A percentile compares a stretch with the other conserved stretches of the same genome.
These are phyloP conservation scores for Neopelma chrysocephalum DNA, from an alignment of 2,797 vertebrate genomes.

Conservation along the genomic window DNA sequence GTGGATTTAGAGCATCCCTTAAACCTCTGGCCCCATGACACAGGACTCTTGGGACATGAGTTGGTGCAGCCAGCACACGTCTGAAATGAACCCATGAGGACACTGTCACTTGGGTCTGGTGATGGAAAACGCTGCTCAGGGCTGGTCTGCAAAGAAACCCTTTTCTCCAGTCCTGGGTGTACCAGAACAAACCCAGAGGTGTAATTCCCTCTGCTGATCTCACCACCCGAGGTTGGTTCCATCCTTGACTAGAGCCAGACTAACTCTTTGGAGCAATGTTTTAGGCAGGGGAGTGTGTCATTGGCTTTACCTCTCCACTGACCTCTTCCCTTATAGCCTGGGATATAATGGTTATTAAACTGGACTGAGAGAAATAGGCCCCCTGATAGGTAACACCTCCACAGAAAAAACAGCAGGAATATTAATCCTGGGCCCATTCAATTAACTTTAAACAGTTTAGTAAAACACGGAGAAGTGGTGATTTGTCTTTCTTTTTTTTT, in stretches of 20 bases:
- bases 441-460: slow-evolving; percentile 11
- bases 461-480: background rate
- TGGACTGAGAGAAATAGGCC: background rate
- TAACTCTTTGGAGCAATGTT: background rate
- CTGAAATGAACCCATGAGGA: accelerated
- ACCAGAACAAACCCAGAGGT: background rate
- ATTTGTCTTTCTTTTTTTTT: background rate
- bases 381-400: background rate
- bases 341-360: background rate
- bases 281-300: background rate
- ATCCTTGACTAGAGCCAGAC: background rate
- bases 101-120: background rate
- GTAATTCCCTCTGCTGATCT: background rate
- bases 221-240: background rate
- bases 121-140: background rate
- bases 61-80: accelerated
- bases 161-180: background rate
- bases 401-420: background rate
- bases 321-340: background rate
- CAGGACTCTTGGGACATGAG: background rate
- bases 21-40: background rate
- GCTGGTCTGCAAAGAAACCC: background rate
- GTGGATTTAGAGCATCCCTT: background rate
- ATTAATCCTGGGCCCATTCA: background rate
- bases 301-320: background rate